Evolutionary conservation across 2,888 invertebrate species (phyloP), one percentile per base, ranked within the genome.

Genomic region (Microctonus hyperodae): DNA sequence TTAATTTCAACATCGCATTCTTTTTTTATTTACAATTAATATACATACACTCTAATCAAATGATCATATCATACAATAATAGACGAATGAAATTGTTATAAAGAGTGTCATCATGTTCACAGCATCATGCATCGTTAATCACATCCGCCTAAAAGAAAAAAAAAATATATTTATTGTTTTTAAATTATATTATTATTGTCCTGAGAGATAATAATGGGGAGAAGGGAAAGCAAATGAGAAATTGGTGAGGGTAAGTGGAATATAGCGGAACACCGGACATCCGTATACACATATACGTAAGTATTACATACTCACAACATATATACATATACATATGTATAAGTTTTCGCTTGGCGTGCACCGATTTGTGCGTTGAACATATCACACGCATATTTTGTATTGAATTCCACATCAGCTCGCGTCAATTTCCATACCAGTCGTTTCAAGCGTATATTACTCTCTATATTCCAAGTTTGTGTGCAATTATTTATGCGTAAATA

Each of bases 211-310:
- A 31, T 56, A 56, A n/a, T 56, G 33, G 16, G 48, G 10, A 65
- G 57, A 66, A 64, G 51, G 66, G 58, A 59, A 64, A 63, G 62
- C 37, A 44, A 44, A 44, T 13, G 59, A 50, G 62, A 58, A 31
- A 58, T 60, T 59, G 73, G 70, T 69, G 67, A 69, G 69, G 72
- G 71, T 62, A 72, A 71, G 69, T 62, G 66, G 72, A 69, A 71
- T 73, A 71, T 77, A 78, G 79, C 80, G 81, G 80, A 81, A 82
- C 76, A 72, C 79, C 79, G 83, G 83, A 83, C 77, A 79, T 83
- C 83, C 83, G 82, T 76, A 76, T 69, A 64, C 65, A 44, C 28
- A 16, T 33, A 28, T n/a, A 35, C 22, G 48, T 23, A 13, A 6
- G 2, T 56, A 22, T 57, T 28, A 28, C 7, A 28, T 28, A 28